phyloP scores from a whole-genome alignment of 2,888 invertebrate genomes.

The Drosophila aldrichi region DNA sequence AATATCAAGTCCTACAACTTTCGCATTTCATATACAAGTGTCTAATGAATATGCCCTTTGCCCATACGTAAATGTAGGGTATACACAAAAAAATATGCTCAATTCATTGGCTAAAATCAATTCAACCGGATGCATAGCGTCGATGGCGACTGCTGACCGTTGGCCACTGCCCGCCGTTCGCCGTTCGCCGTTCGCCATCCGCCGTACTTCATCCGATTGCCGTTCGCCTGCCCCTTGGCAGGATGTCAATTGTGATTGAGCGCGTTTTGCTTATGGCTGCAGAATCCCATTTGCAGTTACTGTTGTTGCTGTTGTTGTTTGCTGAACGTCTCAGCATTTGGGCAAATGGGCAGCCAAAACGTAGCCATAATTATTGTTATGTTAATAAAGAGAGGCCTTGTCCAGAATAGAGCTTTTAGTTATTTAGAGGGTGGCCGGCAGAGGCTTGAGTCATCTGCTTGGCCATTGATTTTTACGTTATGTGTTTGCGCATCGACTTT shows the following conservation, averaged over 20 bases:
- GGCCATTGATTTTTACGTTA: slow-evolving; percentile 69
- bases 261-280: slow-evolving; percentile 75
- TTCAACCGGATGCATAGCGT: slow-evolving; percentile 76
- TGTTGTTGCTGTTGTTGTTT: slow-evolving; percentile 41
- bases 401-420: slow-evolving; percentile 20
- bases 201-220: slow-evolving; percentile 13
- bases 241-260: slow-evolving; percentile 73
- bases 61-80: neutral
- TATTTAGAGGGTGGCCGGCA: slow-evolving; percentile 44
- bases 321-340: slow-evolving; percentile 57
- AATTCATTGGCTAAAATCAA: slow-evolving; percentile 61
- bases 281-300: slow-evolving; percentile 54
- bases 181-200: slow-evolving; percentile 6
- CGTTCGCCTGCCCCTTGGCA: slow-evolving; percentile 38
- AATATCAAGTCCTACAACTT: too few relatives aligned
- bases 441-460: slow-evolving; percentile 13
- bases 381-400: slow-evolving; percentile 58
- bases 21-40: too few relatives aligned
- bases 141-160: slow-evolving; percentile 58
- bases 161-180: slow-evolving; percentile 25
- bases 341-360: slow-evolving; percentile 60
- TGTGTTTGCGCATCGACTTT: slow-evolving; percentile 70
- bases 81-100: slow-evolving; percentile 12
- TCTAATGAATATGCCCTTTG: neutral
- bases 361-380: slow-evolving; percentile 78